A percentile compares a stretch with the other conserved stretches of the same genome.
phyloP scores from a whole-genome alignment of 2,797 vertebrate species.

The Sebastes cheni region DNA sequence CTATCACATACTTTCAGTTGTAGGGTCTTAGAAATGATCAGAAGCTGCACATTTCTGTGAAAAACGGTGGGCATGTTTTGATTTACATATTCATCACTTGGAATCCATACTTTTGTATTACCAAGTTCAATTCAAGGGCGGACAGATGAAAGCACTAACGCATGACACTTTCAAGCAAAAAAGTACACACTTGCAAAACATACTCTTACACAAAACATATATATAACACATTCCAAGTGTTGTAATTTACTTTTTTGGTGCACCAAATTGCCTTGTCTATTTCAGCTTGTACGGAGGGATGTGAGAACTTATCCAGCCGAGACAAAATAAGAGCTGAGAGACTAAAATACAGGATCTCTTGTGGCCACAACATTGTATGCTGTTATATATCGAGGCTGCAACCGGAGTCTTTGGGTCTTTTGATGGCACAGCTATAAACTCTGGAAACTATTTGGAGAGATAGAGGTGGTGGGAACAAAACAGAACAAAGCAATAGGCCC shows the following conservation, averaged over 20 bases:
- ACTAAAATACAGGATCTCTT: constrained; percentile 1
- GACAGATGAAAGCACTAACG: constrained; percentile 13
- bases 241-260: constrained; percentile 5
- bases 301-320: not conserved
- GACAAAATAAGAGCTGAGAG: not conserved
- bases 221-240: not conserved
- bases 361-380: constrained; percentile 9
- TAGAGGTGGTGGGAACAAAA: not conserved
- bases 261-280: not conserved
- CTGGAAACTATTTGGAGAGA: constrained; percentile 21
- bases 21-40: not conserved
- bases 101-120: constrained; percentile 18
- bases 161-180: constrained; percentile 8
- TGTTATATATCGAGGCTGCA: constrained; percentile 14
- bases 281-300: constrained; percentile 9
- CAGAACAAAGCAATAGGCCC: not conserved
- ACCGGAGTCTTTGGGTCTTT: not conserved
- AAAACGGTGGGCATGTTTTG: not conserved
- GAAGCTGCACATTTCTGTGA: not conserved
- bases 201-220: not conserved
- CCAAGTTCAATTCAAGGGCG: constrained; percentile 16
- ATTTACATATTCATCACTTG: constrained; percentile 35
- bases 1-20: not conserved
- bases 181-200: not conserved
- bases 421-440: constrained; percentile 12